Evolutionary conservation across 2,113 vertebrate genomes (phyloP), one percentile per base, ranked within the genome.

Genomic region (Sphaerodactylus townsendi): DNA sequence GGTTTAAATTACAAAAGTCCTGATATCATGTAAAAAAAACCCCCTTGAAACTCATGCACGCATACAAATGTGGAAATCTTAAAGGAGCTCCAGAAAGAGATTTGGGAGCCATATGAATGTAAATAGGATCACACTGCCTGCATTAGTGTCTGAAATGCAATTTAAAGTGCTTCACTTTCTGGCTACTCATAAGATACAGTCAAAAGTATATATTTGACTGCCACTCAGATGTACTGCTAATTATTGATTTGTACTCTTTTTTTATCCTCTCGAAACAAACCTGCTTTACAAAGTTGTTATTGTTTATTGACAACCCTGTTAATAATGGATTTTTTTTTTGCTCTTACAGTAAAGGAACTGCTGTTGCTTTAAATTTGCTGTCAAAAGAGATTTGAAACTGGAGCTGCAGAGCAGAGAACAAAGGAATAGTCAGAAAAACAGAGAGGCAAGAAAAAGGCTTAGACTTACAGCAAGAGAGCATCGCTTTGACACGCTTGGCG

Each of bases 71-170:
- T 96, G 96, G 93, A 96, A 98, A 97, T 97, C 97, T 97, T 93
- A 95, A 96, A 96, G 96, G 95, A 96, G 15, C 41, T 19, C 66
- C 39, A 79, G 76, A 96, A 97, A 96, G 95, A 96, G 96, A 96
- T 94, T 93, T 93, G 94, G 93, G 97, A 96, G 96, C 97, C 97
- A 98, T 98, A 97, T 97, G 97, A 98, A 98, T 98, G 97, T 97
- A 98, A 99, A 98, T 98, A 96, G 97, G 97, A 98, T 98, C 98
- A 98, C 59, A 96, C 96, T 93, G 93, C 89, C 93, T 96, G 95
- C 96, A 97, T 98, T 97, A 96, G 97, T 95, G 92, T 94, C 89
- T 96, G 96, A 97, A 97, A 98, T 97, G 97, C 96, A 96, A 97
- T 97, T 97, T 97, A 95, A 95, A 97, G 97, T 93, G 50, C 92